Percentiles rank a stretch among this genome's conserved stretches.
These are phyloP conservation scores for Hydrozoanthus tunicans DNA, from an alignment of 64 coral and sea anemone genomes.

Conservation along the genomic window DNA sequence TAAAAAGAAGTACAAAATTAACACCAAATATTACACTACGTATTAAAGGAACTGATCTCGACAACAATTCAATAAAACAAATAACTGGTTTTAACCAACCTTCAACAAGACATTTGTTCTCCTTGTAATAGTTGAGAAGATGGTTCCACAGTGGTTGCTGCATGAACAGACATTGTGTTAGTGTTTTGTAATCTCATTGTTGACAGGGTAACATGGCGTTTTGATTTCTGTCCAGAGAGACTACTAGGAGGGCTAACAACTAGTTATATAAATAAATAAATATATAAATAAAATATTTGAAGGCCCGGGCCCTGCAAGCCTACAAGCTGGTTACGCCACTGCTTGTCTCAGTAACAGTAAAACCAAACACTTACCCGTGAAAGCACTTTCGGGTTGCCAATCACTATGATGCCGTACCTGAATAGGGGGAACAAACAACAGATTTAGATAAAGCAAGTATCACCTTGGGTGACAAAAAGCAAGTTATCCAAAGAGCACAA, in stretches of 20 bases:
- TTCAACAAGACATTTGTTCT: constrained; percentile 97
- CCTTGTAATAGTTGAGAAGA: constrained; percentile 98
- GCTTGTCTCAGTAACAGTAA: not conserved
- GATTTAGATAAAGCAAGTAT: not conserved
- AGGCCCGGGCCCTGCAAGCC: no score
- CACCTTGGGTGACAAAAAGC: no score
- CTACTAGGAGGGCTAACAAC: no score
- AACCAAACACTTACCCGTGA: constrained; percentile 70
- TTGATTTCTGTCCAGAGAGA: no score
- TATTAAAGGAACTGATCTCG: not conserved
- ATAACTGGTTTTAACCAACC: constrained; percentile 46
- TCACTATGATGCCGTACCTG: constrained; percentile 97
- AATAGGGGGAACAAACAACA: not conserved
- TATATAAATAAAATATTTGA: no score
- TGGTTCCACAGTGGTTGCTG: constrained; percentile 99
- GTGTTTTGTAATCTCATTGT: not conserved
- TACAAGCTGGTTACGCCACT: no score
- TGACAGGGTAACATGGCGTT: no score
- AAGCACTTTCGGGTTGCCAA: constrained; percentile 97
- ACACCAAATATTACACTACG: not conserved
- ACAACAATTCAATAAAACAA: not conserved
- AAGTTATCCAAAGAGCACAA: not conserved
- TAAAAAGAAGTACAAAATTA: constrained; percentile 19
- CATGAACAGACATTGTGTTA: not conserved
- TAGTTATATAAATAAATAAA: no score